Evolutionary conservation across 2,888 invertebrate genomes (phyloP).

Genomic region (Myopa testacea): DNA sequence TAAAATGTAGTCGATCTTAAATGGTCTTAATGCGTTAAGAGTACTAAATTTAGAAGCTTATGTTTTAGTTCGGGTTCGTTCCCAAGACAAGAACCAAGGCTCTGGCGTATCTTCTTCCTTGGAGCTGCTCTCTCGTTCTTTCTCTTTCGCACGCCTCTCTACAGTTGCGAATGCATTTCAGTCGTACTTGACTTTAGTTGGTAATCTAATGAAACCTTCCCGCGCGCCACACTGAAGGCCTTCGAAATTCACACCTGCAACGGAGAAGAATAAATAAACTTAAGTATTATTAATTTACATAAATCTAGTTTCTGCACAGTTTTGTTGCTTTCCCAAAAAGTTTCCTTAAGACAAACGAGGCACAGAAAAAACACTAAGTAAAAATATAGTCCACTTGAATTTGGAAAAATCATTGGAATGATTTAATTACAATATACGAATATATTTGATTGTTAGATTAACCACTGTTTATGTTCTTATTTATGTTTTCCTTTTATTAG

Average conservation of each 20-base stretch:
- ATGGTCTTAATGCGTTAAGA: too few species aligned
- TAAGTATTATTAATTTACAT: constrained; percentile 34
- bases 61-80: too few species aligned
- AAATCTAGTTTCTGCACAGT: constrained; percentile 20
- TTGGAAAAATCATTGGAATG: too few species aligned
- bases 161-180: constrained; percentile 6
- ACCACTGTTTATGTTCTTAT: constrained; percentile 42
- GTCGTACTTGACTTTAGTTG: neutral
- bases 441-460: neutral
- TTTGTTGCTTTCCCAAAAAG: constrained; percentile 53
- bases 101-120: too few species aligned
- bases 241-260: neutral
- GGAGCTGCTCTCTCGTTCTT: neutral
- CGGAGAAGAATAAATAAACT: neutral
- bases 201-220: neutral
- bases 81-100: too few species aligned
- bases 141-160: constrained; percentile 1
- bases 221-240: constrained; percentile 8
- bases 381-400: neutral
- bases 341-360: constrained; percentile 57
- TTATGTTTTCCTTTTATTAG: constrained; percentile 51
- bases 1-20: too few species aligned
- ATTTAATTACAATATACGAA: neutral
- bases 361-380: constrained; percentile 28
- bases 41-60: too few species aligned